Evolutionary conservation across 2,113 vertebrate species (phyloP).

Genomic region (Poeciliopsis prolifica): DNA sequence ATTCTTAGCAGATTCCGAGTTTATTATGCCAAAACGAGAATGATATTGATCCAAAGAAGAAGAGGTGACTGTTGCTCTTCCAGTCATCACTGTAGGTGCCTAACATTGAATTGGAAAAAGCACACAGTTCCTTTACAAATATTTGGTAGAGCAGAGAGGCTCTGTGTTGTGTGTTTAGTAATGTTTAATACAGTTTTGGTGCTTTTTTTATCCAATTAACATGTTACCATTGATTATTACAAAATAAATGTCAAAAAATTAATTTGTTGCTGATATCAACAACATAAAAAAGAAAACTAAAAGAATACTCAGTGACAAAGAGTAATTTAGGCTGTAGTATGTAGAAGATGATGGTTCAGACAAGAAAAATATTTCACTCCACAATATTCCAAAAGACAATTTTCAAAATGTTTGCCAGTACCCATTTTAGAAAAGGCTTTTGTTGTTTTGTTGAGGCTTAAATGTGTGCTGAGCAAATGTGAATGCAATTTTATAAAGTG

Average conservation of each 20-base stretch:
- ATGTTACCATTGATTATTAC: not conserved
- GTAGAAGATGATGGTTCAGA: conserved; percentile 21
- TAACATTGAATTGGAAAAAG: conserved; percentile 22
- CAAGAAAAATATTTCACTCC: conserved; percentile 17
- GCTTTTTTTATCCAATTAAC: not conserved
- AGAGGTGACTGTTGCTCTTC: conserved; percentile 25
- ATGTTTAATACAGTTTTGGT: not conserved
- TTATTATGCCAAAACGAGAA: conserved; percentile 1
- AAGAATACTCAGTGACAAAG: not conserved
- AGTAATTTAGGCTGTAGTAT: not conserved
- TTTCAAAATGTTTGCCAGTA: conserved; percentile 47
- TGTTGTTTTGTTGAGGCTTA: conserved; percentile 29
- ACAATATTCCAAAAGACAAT: conserved; percentile 36
- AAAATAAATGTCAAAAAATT: too few relatives aligned
- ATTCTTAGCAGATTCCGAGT: not conserved
- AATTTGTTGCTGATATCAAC: too few relatives aligned
- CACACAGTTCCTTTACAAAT: conserved; percentile 35
- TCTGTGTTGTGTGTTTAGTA: conserved; percentile 2
- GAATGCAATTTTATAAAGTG: conserved; percentile 43
- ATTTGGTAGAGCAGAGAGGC: conserved; percentile 54
- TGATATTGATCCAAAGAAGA: conserved; percentile 23
- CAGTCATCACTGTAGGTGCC: conserved; percentile 27
- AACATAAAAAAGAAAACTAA: too few relatives aligned
- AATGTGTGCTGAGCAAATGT: conserved; percentile 52
- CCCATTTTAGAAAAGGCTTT: conserved; percentile 39